Base-by-base conservation (phyloP, 2,113 vertebrate species). In the Rhipidura dahli region DNA sequence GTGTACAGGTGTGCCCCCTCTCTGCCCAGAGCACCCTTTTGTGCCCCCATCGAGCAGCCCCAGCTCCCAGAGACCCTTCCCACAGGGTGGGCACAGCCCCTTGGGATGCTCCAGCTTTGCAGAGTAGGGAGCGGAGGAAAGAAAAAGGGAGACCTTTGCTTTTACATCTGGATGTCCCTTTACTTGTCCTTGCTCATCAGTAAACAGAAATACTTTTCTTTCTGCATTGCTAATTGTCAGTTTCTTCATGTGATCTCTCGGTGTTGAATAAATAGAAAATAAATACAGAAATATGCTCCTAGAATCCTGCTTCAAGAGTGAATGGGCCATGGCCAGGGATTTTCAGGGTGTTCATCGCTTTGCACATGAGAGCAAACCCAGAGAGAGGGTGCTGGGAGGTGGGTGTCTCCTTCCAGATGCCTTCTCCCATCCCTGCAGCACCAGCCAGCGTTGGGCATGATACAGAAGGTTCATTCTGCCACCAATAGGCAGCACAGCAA, bases 381-480 rank as follows among this genome's bases (percentile, higher is more conserved):
- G 19, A 3, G 13, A 9, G 44, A 56, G 9, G 7, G 1, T 8
- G 42, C 1, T 2, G 2, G 64, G 37, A 78, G 77, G 30, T 54
- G 33, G 0, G 8, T 13, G 19, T 13, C 33, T 30, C 19, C 54
- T 39, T 21, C 57, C 76, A n/a, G 31, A 42, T 3, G 4, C 57
- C 13, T 24, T 8, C 59, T 87, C 30, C 65, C 11, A 20, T 27
- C 28, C 37, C 42, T 4, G 3, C 26, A 6, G 9, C 33, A 35
- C 33, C 15, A 39, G 49, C 2, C 68, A 37, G n/a, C 0, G 1
- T 0, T 4, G 21, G 65, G 12, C 59, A 14, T 0, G 3, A 20
- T 82, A 71, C 39, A 2, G 7, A 51, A 82, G 82, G 61, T 42
- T 89, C 37, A 5, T 64, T 87, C 81, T 96, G 83, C 84, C 84